Evolutionary conservation across 2,797 vertebrate genomes (phyloP).

Genomic region (Caiman crocodilus): DNA sequence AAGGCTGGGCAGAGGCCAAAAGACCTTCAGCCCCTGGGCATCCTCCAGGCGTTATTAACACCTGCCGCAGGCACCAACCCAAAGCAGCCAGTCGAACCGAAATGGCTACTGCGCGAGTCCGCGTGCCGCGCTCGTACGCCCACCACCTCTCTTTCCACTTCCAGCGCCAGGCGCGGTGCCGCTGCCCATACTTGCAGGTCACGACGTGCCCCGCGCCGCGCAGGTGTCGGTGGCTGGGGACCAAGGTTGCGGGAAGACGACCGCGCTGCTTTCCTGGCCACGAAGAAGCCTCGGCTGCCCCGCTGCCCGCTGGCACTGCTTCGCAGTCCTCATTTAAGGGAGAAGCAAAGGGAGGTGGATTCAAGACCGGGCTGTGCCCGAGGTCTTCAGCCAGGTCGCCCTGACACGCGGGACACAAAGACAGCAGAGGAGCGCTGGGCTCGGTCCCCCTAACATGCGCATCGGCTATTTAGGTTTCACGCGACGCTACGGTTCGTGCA

Average conservation of each 20-base stretch:
- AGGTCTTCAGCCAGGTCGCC: background rate
- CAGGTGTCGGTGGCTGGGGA: background rate
- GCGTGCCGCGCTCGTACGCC: background rate
- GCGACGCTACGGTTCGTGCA: background rate
- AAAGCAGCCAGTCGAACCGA: background rate
- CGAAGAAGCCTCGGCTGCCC: background rate
- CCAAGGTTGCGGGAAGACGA: background rate
- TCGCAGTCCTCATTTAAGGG: background rate
- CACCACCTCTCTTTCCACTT: background rate
- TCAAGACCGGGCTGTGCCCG: background rate
- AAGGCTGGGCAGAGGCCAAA: conserved; percentile 49
- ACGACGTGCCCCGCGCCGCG: background rate
- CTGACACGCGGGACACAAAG: background rate
- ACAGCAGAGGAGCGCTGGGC: background rate
- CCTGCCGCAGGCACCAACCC: background rate
- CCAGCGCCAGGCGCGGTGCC: background rate
- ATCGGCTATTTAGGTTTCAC: too few relatives aligned
- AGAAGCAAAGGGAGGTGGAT: background rate
- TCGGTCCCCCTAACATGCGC: too few relatives aligned
- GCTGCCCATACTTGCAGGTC: background rate
- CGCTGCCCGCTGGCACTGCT: background rate
- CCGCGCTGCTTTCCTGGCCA: background rate
- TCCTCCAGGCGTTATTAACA: conserved; percentile 54
- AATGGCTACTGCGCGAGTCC: background rate
- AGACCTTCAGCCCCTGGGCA: conserved; percentile 13